Evolutionary conservation across 2,888 invertebrate species (phyloP), one percentile per base, ranked within the genome.

Genomic region (Abscondita cerata): DNA sequence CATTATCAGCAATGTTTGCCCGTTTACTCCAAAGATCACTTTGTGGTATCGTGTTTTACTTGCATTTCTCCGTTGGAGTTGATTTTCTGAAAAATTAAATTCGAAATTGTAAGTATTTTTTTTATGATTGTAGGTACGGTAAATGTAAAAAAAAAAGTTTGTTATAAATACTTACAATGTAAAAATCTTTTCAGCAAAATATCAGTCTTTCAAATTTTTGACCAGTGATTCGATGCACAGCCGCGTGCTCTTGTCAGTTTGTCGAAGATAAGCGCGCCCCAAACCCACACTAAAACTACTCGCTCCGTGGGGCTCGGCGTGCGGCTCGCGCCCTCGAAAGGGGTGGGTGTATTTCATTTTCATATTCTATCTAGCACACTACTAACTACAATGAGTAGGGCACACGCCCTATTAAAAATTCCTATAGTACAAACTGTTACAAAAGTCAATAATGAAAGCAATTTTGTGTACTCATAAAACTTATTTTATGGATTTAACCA

Each of bases 11-110:
- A 54, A 64, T 62, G 64, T 64, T 64, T 64, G 55, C 57, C 38
- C 46, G 47, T 47, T 56, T 63, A 52, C 57, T 62, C 64, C 66
- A 66, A 64, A 66, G 64, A 66, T 66, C 66, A 66, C 66, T 66
- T 58, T 52, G 61, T 59, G 47, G 50, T 64, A 58, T 61, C 66
- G 61, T 61, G 61, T 59, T 53, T 53, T 54, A 34, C 57, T 62
- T 65, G 59, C 62, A 65, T 64, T 58, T 61, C 58, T 41, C 54
- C 40, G 55, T 41, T 40, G 18, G 46, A 59, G 44, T 33, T 38
- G 33, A 50, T 34, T 60, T 51, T 52, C 46, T 55, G 55, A 36
- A 56, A 54, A 38, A 60, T 53, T 41, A 33, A 60, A 33, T 41
- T 25, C 25, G 6, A 25, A 25, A 25, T 25, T 25, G n/a, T n/a